Conservation (phyloP, 2,113 vertebrate genomes). For the Gopherus flavomarginatus region DNA sequence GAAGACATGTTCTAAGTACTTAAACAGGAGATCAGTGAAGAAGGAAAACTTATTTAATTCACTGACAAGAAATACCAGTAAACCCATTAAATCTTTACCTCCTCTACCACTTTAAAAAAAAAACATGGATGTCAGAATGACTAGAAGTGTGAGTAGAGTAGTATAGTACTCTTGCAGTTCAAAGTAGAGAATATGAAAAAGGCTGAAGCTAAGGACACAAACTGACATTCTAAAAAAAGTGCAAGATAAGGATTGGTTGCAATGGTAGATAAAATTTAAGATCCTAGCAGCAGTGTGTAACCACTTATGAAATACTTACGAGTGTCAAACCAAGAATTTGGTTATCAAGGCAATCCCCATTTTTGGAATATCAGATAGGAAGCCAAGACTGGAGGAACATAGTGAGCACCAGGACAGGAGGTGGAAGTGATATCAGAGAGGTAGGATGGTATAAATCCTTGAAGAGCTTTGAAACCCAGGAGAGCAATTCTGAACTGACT, state of each 20-base stretch:
- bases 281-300: too few species aligned
- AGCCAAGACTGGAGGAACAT: too few species aligned
- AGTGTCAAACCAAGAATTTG: too few species aligned
- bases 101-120: slow-evolving; percentile 23
- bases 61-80: not conserved
- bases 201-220: not conserved
- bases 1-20: not conserved
- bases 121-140: slow-evolving; percentile 40
- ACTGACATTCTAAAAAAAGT: not conserved
- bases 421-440: not conserved
- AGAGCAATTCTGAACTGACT: slow-evolving; percentile 15
- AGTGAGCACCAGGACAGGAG: not conserved
- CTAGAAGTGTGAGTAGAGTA: not conserved
- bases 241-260: not conserved
- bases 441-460: not conserved
- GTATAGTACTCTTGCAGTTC: not conserved
- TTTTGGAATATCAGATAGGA: not conserved
- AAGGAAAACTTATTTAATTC: not conserved
- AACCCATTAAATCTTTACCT: slow-evolving; percentile 57
- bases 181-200: not conserved
- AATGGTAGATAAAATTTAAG: not conserved
- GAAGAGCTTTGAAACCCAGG: slow-evolving; percentile 38
- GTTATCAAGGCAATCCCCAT: not conserved
- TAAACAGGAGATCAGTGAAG: slow-evolving; percentile 16
- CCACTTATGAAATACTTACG: too few species aligned